These are phyloP conservation scores for Leiothrix lutea DNA, from an alignment of 2,113 vertebrate genomes.

Conservation along the genomic window DNA sequence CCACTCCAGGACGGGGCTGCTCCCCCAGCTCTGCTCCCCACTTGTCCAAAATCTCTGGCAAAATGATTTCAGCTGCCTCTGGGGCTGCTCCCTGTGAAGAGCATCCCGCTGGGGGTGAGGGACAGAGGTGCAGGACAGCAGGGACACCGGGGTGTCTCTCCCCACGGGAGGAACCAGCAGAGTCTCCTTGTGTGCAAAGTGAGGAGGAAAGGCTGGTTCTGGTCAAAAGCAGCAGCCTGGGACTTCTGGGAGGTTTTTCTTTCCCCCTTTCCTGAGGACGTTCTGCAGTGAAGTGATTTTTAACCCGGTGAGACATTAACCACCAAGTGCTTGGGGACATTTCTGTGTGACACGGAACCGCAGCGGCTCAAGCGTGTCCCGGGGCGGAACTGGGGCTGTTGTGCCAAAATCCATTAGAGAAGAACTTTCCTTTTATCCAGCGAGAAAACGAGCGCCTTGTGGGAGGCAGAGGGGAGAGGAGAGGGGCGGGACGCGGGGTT, in stretches of 20 bases:
- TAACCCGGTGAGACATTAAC: not conserved
- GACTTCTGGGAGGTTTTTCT: not conserved
- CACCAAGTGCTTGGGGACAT: not conserved
- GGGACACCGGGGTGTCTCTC: rapidly evolving
- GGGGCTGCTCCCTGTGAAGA: not conserved
- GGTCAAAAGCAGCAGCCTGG: not conserved
- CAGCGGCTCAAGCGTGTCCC: not conserved
- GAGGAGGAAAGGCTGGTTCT: not conserved
- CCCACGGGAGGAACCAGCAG: rapidly evolving
- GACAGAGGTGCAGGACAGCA: not conserved
- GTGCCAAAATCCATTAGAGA: not conserved
- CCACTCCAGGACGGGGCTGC: not conserved
- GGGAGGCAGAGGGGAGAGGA: not conserved
- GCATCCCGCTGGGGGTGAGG: rapidly evolving
- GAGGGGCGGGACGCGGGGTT: not conserved
- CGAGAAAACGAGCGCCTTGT: rapidly evolving
- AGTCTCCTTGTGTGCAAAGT: rapidly evolving
- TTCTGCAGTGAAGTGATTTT: not conserved
- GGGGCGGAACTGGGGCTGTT: not conserved
- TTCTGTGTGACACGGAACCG: not conserved
- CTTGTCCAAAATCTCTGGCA: not conserved
- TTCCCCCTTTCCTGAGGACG: not conserved
- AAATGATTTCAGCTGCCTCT: rapidly evolving
- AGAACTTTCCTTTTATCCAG: not conserved
- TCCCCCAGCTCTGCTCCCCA: rapidly evolving